phyloP scores from a whole-genome alignment of 2,113 vertebrate species.

The Myocastor coypus region DNA sequence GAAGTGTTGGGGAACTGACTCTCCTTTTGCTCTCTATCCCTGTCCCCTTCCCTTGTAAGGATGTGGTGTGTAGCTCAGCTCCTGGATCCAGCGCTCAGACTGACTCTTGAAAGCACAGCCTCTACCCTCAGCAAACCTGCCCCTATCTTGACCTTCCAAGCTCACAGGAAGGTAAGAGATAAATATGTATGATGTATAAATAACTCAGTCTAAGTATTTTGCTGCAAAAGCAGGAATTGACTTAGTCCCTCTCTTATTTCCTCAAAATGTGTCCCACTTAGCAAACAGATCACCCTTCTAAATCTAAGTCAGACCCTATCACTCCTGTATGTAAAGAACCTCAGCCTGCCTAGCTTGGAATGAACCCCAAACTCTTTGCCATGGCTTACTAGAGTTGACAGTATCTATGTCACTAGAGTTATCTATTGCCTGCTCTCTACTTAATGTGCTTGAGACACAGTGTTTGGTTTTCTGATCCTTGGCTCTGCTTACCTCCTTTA shows the following conservation, averaged over 20 bases:
- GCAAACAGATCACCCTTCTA: background rate
- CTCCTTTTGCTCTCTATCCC: background rate
- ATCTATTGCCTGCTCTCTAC: background rate
- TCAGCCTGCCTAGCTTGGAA: background rate
- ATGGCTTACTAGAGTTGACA: background rate
- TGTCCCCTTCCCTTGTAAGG: accelerated
- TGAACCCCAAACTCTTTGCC: background rate
- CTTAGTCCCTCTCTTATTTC: background rate
- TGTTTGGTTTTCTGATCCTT: background rate
- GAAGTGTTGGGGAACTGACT: background rate
- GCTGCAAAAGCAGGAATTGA: background rate
- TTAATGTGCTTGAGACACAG: background rate
- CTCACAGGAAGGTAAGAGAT: background rate
- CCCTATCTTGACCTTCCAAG: background rate
- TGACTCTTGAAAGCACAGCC: background rate
- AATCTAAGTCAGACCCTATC: no score
- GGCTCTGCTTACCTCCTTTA: background rate
- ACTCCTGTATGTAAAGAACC: background rate
- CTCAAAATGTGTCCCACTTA: background rate
- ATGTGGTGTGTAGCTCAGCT: background rate
- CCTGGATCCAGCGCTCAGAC: background rate
- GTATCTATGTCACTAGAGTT: background rate
- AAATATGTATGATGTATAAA: background rate
- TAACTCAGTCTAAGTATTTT: background rate
- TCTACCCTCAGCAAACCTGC: background rate